These are phyloP conservation scores for Leucoptera coffeella DNA, from an alignment of 2,888 invertebrate species.

Conservation along the genomic window DNA sequence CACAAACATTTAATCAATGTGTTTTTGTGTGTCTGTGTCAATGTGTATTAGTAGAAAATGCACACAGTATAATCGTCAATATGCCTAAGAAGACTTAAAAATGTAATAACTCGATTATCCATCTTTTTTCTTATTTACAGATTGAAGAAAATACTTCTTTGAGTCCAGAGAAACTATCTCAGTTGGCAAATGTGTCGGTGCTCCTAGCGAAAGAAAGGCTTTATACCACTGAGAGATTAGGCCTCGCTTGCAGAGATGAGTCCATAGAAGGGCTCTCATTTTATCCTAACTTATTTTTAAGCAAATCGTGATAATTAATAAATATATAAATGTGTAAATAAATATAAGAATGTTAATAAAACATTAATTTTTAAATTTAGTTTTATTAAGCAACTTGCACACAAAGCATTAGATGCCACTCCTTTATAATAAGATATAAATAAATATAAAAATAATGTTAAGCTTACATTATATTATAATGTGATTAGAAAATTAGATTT, in stretches of 20 bases:
- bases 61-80: too few species aligned
- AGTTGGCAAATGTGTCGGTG: slow-evolving; percentile 76
- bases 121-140: slow-evolving; percentile 24
- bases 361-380: too few species aligned
- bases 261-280: slow-evolving; percentile 91
- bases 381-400: too few species aligned
- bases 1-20: neutral
- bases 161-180: slow-evolving; percentile 84
- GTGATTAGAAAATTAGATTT: too few species aligned
- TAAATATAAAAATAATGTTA: too few species aligned
- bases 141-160: slow-evolving; percentile 63
- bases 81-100: too few species aligned
- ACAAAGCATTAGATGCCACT: too few species aligned
- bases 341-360: too few species aligned
- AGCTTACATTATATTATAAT: too few species aligned
- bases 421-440: too few species aligned
- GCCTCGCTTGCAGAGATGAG: slow-evolving; percentile 89
- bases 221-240: slow-evolving; percentile 78
- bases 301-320: slow-evolving; percentile 13
- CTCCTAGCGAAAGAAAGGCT: slow-evolving; percentile 87
- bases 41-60: neutral
- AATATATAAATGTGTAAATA: neutral
- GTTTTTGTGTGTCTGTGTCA: neutral
- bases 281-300: slow-evolving; percentile 81
- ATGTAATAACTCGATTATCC: too few species aligned